Evolutionary conservation across 2,113 vertebrate species (phyloP).

Genomic region (Sprattus sprattus): DNA sequence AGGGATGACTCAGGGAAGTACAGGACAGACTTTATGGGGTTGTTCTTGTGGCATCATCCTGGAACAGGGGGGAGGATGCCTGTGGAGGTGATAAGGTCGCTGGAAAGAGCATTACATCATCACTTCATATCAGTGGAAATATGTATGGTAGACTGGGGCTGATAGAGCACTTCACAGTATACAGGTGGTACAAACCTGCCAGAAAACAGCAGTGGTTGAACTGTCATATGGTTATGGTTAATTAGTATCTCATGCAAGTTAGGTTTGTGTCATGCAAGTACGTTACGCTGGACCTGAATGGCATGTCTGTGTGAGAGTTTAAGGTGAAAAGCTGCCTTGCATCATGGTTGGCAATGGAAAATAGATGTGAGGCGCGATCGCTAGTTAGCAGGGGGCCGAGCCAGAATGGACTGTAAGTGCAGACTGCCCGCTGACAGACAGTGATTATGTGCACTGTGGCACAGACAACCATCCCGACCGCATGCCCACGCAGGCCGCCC

Average conservation of each 20-base stretch:
- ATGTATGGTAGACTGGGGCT: neutral
- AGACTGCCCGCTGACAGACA: slow-evolving; percentile 50
- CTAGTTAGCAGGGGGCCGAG: slow-evolving; percentile 48
- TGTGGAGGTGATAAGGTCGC: neutral
- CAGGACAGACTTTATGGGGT: neutral
- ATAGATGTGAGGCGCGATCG: neutral
- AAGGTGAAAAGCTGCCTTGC: slow-evolving; percentile 35
- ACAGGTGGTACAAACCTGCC: neutral
- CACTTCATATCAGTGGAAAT: neutral
- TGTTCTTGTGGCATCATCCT: neutral
- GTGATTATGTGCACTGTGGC: slow-evolving; percentile 55
- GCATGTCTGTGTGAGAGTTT: slow-evolving; percentile 22
- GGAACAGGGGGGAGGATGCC: too few relatives aligned
- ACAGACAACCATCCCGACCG: slow-evolving; percentile 38
- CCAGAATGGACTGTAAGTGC: slow-evolving; percentile 57
- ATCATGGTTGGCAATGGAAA: slow-evolving; percentile 23
- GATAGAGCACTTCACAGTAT: neutral
- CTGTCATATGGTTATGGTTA: neutral
- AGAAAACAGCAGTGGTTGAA: neutral
- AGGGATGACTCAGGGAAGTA: neutral
- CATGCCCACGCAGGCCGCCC: slow-evolving; percentile 48
- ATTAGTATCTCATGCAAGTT: neutral
- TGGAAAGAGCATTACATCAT: neutral
- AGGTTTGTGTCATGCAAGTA: too few relatives aligned
- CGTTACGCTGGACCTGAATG: neutral